Evolutionary conservation across 2,797 vertebrate species (phyloP).

Genomic region (Siniperca undulata): DNA sequence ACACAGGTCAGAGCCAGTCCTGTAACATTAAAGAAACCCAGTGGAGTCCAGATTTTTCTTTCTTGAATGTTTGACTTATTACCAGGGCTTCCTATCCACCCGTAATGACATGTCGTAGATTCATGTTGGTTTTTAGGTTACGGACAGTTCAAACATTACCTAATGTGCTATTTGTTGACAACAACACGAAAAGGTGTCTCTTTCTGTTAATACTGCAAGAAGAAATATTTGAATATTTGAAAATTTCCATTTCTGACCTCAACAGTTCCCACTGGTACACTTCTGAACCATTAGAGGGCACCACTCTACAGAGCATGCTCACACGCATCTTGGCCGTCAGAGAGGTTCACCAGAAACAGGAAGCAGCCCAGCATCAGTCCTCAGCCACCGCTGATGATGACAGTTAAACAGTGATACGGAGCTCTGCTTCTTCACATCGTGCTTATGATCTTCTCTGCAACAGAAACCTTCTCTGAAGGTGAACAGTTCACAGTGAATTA

Average conservation of each 20-base stretch:
- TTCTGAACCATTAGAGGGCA: slow-evolving; percentile 89
- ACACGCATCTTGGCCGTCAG: slow-evolving; percentile 93
- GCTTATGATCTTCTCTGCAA: not conserved
- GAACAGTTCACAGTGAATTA: not conserved
- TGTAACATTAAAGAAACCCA: not conserved
- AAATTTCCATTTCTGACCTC: slow-evolving; percentile 80
- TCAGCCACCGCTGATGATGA: slow-evolving; percentile 38
- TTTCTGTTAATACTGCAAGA: not conserved
- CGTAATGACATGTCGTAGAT: not conserved
- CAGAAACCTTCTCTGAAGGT: not conserved
- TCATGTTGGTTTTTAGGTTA: not conserved
- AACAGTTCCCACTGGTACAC: slow-evolving; percentile 95
- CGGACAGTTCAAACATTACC: not conserved
- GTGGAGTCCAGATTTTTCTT: not conserved
- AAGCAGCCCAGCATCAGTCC: slow-evolving; percentile 26
- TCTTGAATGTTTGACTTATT: not conserved
- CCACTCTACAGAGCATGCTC: slow-evolving; percentile 95
- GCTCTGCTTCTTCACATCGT: not conserved
- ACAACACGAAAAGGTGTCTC: not conserved
- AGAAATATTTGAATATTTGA: not conserved
- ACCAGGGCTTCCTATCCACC: not conserved
- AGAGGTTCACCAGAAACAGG: slow-evolving; percentile 89
- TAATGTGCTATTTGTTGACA: not conserved
- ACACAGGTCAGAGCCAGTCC: slow-evolving; percentile 66
- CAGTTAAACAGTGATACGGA: slow-evolving; percentile 59